phyloP scores from a whole-genome alignment of 2,113 vertebrate genomes.

The Casuarius casuarius region DNA sequence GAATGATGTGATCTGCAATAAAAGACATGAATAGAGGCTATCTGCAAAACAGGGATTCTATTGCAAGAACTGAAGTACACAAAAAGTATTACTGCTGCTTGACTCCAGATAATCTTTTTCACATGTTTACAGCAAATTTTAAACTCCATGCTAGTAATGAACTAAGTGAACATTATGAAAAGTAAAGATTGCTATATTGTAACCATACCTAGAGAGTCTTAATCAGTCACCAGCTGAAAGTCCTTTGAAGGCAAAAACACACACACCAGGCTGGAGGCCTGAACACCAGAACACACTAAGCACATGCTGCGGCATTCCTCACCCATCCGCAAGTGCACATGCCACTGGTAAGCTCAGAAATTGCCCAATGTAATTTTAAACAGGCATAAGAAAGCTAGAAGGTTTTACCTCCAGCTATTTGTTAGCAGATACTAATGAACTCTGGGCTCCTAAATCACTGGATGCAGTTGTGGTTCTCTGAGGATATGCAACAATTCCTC shows the following conservation, averaged over 20 bases:
- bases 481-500: too few relatives aligned
- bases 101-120: neutral
- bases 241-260: neutral
- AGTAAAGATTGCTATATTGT: neutral
- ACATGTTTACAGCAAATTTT: neutral
- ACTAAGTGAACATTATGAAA: neutral
- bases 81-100: neutral
- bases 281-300: neutral
- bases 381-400: neutral
- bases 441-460: neutral
- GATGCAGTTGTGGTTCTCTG: too few relatives aligned
- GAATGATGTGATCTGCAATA: fast-evolving
- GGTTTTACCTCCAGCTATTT: neutral
- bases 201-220: fast-evolving
- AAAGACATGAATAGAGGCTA: neutral
- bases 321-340: neutral
- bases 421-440: neutral
- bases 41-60: fast-evolving
- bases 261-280: neutral
- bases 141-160: neutral
- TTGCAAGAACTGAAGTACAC: neutral
- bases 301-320: fast-evolving
- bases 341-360: neutral
- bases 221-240: neutral
- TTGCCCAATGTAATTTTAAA: neutral